Conservation (phyloP, 1,140 invertebrate species). For the Drosophila ogumai region DNA sequence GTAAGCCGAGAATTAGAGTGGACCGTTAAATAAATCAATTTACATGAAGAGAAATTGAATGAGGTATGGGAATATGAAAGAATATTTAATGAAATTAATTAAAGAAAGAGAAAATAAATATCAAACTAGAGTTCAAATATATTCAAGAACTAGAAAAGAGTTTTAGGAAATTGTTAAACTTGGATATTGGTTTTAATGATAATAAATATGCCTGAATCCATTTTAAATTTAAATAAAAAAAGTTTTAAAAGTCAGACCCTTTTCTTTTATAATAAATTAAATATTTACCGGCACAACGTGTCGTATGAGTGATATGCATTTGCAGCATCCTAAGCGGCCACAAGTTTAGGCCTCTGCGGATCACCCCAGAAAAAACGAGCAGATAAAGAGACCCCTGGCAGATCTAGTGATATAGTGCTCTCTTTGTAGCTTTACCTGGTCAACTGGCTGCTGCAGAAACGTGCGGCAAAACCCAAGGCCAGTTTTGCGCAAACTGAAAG, state of each 20-base stretch:
- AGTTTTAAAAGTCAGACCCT: too few relatives aligned
- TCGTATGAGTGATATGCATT: constrained; percentile 11
- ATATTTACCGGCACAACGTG: background rate
- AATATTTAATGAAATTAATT: too few relatives aligned
- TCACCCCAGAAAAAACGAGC: constrained; percentile 5
- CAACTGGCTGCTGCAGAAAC: constrained; percentile 35
- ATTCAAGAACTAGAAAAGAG: background rate
- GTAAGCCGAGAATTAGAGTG: background rate
- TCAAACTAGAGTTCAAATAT: too few relatives aligned
- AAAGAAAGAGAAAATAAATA: background rate
- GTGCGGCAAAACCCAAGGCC: constrained; percentile 40
- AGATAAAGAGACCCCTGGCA: constrained; percentile 1
- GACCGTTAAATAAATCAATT: background rate
- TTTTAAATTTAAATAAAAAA: too few relatives aligned
- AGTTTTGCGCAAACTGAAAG: constrained; percentile 43
- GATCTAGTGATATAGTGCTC: background rate
- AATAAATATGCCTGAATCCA: background rate
- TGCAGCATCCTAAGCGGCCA: background rate
- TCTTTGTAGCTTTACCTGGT: background rate
- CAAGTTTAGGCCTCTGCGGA: background rate
- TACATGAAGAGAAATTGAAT: too few relatives aligned
- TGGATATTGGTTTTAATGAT: too few relatives aligned
- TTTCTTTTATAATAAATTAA: background rate
- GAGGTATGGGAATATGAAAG: too few relatives aligned
- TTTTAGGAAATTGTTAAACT: too few relatives aligned